Base-by-base conservation (phyloP, 2,797 vertebrate species). In the Sciaenops ocellatus region DNA sequence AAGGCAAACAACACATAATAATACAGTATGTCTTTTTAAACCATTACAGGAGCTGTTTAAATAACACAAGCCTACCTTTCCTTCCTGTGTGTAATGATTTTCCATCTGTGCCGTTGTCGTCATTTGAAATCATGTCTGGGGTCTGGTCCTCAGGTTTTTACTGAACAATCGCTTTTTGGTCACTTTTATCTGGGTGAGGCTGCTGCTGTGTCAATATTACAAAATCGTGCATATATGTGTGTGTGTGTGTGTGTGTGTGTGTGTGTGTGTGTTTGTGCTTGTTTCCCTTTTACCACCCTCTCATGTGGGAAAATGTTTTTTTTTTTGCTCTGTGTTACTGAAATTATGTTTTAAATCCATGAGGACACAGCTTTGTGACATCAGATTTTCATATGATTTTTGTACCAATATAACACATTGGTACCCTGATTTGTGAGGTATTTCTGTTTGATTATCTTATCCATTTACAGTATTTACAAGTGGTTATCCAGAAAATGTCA, bases 161-260 rank as follows among this genome's bases (percentile, higher is more conserved):
- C 42, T 44, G 62, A 38, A 38, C 34, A 38, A 9, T 38, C 8
- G 8, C 34, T 38, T 34, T 30, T 30, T 1, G 5, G 12, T n/a
- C 1, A 15, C 12, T 30, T 65, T 47, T 69, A 57, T 73, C 73
- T 56, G 30, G 75, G 56, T 61, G 41, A n/a, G 20, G 30, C 6
- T 24, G 54, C 50, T 69, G 70, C 60, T 76, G 60, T 71, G 87
- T 92, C 84, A 91, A 80, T 60, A 85, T 87, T 85, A 73, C 86
- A 80, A 72, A 79, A 80, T 30, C 11, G 0, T 42, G 20, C 48
- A 52, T 48, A 22, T 24, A 46, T 62, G n/a, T 71, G 41, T 17
- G 54, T 42, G 56, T 26, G 65, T 0, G 15, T 26, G 52, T 6
- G 50, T 8, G 63, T 42, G 41, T 13, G 26, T 30, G 3, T 26